Base-by-base conservation (phyloP, 2,113 vertebrate species). In the Pithys albifrons region DNA sequence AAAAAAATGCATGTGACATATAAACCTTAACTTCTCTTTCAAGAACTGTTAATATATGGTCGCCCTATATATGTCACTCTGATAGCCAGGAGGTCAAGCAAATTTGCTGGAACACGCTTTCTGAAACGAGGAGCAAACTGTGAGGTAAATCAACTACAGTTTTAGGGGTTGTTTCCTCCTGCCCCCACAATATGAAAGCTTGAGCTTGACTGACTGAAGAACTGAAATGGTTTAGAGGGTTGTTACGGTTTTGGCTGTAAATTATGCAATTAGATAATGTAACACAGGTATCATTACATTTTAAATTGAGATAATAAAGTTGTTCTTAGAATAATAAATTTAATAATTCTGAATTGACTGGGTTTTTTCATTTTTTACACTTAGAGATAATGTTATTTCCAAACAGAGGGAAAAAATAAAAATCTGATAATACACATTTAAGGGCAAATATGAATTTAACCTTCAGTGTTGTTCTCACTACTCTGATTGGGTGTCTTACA, bases 41-140 rank as follows among this genome's bases (percentile, higher is more conserved):
- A 97, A 99, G 99, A 99, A 88, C 96, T 99, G 39, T 95, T 99
- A 92, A 99, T 99, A 95, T 99, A 99, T 2, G 99, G 99, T 51
- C 98, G 99, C 49, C 99, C 99, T 29, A 98, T 99, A 84, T 98
- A 99, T 79, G 98, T 99, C 93, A 99, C 99, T 65, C 98, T 99
- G 80, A 99, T 99, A 93, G 99, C 99, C 69, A 98, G 99, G 95
- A 99, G 99, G 91, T 99, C 99, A 96, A 99, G 99, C 94, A 99
- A 98, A 96, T 99, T 99, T 96, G 99, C 99, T 37, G 99, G 99
- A 64, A 99, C 99, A 16, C 99, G 99, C 67, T 99, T 99, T 97
- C 98, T 99, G 85, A 99, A 99, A 97, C 99, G 99, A 97, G 99
- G 99, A 76, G 97, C 99, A 89, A 99, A 99, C 97, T 99, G 98